phyloP scores from a whole-genome alignment of 2,888 invertebrate species.

The Megastigmus dorsalis region DNA sequence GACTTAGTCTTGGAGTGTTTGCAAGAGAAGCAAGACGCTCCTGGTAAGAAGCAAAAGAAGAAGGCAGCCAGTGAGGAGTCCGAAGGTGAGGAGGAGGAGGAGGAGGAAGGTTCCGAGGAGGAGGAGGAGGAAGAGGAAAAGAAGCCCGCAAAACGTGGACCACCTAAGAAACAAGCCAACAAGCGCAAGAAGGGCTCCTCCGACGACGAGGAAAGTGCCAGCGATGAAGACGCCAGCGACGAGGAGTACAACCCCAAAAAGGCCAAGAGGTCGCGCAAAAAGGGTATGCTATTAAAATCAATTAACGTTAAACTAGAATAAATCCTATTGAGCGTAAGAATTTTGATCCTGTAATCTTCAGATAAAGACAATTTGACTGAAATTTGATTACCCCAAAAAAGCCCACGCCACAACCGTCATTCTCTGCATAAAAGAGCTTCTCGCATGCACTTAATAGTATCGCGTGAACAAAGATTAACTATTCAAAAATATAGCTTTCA shows the following conservation, averaged over 20 bases:
- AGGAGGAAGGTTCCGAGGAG: conserved; percentile 75
- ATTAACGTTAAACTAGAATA: too few species aligned
- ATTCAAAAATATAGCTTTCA: too few species aligned
- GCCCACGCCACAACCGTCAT: too few species aligned
- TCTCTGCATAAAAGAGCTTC: too few species aligned
- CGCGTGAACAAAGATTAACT: too few species aligned
- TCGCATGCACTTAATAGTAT: too few species aligned
- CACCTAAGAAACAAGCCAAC: conserved; percentile 75
- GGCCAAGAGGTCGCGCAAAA: conserved; percentile 69
- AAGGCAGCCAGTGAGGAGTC: conserved; percentile 73
- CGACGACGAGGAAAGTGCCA: conserved; percentile 76
- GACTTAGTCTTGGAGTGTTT: conserved; percentile 88
- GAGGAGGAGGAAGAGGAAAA: conserved; percentile 76
- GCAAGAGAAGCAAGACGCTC: conserved; percentile 74
- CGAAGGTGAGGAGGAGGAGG: conserved; percentile 76
- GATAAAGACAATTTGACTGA: too few species aligned
- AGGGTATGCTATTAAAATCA: conserved; percentile 35
- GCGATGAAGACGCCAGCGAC: conserved; percentile 77
- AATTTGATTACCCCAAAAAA: too few species aligned
- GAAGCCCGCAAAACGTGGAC: conserved; percentile 77
- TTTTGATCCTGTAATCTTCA: too few species aligned
- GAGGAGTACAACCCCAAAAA: conserved; percentile 80
- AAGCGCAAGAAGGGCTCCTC: conserved; percentile 76
- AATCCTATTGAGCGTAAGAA: too few species aligned
- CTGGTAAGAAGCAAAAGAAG: conserved; percentile 74